Percentiles rank a stretch among this genome's conserved stretches.
These are phyloP conservation scores for Drosophila nr. fundita DNA, from an alignment of 2,888 invertebrate genomes.

Conservation along the genomic window DNA sequence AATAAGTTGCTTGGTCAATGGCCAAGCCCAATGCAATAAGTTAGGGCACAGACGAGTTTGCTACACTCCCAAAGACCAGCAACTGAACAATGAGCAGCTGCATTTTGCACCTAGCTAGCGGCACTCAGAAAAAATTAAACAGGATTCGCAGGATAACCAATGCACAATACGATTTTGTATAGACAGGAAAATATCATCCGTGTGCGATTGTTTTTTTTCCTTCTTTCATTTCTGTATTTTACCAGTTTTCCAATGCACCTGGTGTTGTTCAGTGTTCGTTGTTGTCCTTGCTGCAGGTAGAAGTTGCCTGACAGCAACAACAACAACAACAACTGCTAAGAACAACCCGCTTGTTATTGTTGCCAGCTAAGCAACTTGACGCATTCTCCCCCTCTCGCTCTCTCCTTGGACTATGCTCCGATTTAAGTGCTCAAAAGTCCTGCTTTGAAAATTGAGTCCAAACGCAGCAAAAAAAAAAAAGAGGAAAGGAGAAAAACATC, in stretches of 20 bases:
- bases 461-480: slow-evolving; percentile 3
- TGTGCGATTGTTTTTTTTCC: slow-evolving; percentile 23
- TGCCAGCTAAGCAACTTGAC: slow-evolving; percentile 57
- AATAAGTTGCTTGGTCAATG: slow-evolving; percentile 39
- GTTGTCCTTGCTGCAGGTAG: slow-evolving; percentile 66
- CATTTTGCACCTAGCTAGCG: slow-evolving; percentile 58
- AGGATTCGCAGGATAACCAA: slow-evolving; percentile 63
- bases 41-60: slow-evolving; percentile 11
- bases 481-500: slow-evolving; percentile 60
- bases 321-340: slow-evolving; percentile 16
- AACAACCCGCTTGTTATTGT: slow-evolving; percentile 48
- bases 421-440: slow-evolving; percentile 64
- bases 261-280: slow-evolving; percentile 44
- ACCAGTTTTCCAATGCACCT: slow-evolving; percentile 64
- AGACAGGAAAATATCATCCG: slow-evolving; percentile 39
- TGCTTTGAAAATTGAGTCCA: slow-evolving; percentile 51
- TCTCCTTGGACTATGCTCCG: slow-evolving; percentile 31
- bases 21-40: slow-evolving; percentile 26
- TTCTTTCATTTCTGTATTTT: slow-evolving; percentile 12
- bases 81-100: slow-evolving; percentile 59
- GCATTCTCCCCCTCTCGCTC: slow-evolving; percentile 17
- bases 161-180: slow-evolving; percentile 61
- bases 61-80: slow-evolving; percentile 13
- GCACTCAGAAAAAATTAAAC: slow-evolving; percentile 38
- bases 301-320: slow-evolving; percentile 35